Evolutionary conservation across 2,797 vertebrate species (phyloP).

Genomic region (Dermochelys coriacea): DNA sequence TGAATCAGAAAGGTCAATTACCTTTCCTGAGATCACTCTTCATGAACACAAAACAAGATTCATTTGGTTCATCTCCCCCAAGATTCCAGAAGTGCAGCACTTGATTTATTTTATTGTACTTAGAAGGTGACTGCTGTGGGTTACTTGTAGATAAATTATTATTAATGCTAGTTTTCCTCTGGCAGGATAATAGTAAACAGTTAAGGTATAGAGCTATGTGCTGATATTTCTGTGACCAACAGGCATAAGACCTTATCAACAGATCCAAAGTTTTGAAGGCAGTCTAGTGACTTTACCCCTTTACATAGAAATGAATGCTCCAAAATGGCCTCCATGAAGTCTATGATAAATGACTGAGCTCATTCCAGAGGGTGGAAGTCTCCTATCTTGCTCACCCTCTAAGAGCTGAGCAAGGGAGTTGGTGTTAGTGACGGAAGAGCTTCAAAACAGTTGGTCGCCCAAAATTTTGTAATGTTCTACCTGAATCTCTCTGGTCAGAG

Average conservation of each 20-base stretch:
- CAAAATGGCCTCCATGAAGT: neutral
- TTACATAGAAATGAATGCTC: neutral
- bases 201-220: neutral
- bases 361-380: neutral
- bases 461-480: neutral
- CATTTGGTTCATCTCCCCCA: neutral
- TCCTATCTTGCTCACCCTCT: neutral
- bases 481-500: neutral
- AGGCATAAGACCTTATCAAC: neutral
- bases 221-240: neutral
- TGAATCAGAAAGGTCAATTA: neutral
- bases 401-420: neutral
- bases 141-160: conserved; percentile 8
- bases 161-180: neutral
- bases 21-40: neutral
- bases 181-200: neutral
- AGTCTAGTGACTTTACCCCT: neutral
- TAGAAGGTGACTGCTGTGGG: neutral
- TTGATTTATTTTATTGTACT: neutral
- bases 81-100: neutral
- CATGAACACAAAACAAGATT: neutral
- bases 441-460: neutral
- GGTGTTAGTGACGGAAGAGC: neutral
- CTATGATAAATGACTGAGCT: neutral
- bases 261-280: neutral